Conservation (phyloP, 2,113 vertebrate genomes). For the Campylomormyrus tamandua region DNA sequence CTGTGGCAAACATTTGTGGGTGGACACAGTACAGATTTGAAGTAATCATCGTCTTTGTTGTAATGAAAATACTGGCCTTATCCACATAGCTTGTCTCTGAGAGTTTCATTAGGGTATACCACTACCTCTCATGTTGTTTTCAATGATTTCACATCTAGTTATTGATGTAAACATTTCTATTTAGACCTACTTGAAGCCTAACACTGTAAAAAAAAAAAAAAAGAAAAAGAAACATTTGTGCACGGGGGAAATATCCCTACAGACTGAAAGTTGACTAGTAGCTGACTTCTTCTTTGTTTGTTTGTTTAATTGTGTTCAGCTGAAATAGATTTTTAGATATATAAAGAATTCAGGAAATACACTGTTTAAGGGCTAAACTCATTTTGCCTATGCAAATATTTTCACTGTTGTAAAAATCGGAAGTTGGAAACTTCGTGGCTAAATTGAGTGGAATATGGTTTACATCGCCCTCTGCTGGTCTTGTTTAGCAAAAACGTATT, state of each 20-base stretch:
- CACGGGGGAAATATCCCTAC: constrained; percentile 48
- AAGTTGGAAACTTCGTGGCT: constrained; percentile 41
- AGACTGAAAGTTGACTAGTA: constrained; percentile 53
- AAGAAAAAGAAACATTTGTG: constrained; percentile 30
- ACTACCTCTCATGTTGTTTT: constrained; percentile 71
- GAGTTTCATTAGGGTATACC: constrained; percentile 53
- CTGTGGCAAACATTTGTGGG: not conserved
- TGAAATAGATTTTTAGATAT: constrained; percentile 64
- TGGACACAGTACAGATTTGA: constrained; percentile 26
- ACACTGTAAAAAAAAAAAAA: constrained; percentile 63
- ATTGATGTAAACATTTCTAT: constrained; percentile 57
- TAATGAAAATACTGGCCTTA: constrained; percentile 54
- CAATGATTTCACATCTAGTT: constrained; percentile 66
- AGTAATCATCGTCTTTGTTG: constrained; percentile 24
- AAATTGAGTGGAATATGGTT: constrained; percentile 62
- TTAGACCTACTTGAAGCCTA: constrained; percentile 76
- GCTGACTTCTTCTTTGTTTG: constrained; percentile 46
- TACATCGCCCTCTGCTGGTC: constrained; percentile 70
- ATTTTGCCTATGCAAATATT: constrained; percentile 77
- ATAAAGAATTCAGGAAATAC: constrained; percentile 71
- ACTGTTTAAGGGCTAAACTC: constrained; percentile 73
- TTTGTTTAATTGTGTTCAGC: constrained; percentile 55
- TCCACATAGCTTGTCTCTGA: constrained; percentile 36
- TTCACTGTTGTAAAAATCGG: constrained; percentile 57
- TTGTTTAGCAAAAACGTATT: constrained; percentile 60